phyloP scores from a whole-genome alignment of 2,888 invertebrate genomes.

The Parnassius mnemosyne region DNA sequence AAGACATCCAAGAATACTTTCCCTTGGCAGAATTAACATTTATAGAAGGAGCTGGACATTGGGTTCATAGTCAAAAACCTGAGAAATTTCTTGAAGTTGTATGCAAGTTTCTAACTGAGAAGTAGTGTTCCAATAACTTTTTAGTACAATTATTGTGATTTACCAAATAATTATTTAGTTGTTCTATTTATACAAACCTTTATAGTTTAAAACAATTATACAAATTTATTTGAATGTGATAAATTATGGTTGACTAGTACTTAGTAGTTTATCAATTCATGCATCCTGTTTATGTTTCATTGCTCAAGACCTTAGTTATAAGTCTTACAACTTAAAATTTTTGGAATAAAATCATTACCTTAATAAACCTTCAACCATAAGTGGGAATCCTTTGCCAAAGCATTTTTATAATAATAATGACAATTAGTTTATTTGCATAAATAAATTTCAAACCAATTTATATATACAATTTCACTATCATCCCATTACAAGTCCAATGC shows the following conservation, averaged over 20 bases:
- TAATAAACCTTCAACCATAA: too few species aligned
- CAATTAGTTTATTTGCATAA: too few species aligned
- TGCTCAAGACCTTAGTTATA: too few species aligned
- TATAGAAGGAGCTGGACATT: slow-evolving; percentile 92
- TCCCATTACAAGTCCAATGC: too few species aligned
- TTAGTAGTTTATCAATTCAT: background rate
- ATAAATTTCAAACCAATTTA: too few species aligned
- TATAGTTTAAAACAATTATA: slow-evolving; percentile 18
- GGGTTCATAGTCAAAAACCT: slow-evolving; percentile 96
- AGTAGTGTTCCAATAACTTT: slow-evolving; percentile 39
- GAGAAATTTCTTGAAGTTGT: slow-evolving; percentile 85
- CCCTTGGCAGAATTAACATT: slow-evolving; percentile 85
- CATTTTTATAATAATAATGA: too few species aligned
- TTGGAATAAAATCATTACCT: too few species aligned
- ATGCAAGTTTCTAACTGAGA: slow-evolving; percentile 82
- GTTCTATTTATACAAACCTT: slow-evolving; percentile 12
- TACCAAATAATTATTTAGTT: slow-evolving; percentile 26
- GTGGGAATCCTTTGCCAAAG: too few species aligned
- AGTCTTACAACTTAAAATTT: too few species aligned
- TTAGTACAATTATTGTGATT: slow-evolving; percentile 41
- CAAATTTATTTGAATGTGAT: slow-evolving; percentile 12
- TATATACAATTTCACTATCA: too few species aligned
- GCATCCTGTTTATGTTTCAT: background rate
- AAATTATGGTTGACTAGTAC: slow-evolving; percentile 9
- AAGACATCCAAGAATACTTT: slow-evolving; percentile 85